phyloP scores from a whole-genome alignment of 2,797 vertebrate species.

The Catharus ustulatus region DNA sequence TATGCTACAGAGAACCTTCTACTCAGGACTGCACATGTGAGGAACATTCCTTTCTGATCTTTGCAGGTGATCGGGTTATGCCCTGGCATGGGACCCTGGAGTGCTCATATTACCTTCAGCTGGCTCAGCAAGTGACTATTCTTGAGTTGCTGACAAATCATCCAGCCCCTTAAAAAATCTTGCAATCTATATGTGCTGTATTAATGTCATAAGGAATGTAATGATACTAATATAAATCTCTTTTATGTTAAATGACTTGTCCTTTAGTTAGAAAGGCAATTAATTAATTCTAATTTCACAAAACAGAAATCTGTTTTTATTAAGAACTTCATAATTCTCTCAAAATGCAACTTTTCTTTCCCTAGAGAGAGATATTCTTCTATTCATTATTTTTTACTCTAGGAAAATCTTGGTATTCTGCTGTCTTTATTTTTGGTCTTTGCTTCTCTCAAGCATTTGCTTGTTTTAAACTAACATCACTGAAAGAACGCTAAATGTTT shows the following conservation, averaged over 20 bases:
- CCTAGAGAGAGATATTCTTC: neutral
- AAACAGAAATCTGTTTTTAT: neutral
- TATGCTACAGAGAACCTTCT: neutral
- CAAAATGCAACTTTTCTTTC: neutral
- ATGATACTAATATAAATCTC: neutral
- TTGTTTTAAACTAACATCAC: neutral
- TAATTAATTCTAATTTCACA: neutral
- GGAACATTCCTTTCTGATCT: slow-evolving; percentile 59
- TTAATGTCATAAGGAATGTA: neutral
- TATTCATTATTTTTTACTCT: neutral
- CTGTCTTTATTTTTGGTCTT: neutral
- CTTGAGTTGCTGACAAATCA: neutral
- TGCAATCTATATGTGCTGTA: neutral
- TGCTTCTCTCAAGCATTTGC: neutral
- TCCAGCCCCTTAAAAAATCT: neutral
- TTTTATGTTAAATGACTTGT: neutral
- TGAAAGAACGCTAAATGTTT: neutral
- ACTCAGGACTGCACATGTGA: neutral
- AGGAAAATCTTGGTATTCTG: neutral
- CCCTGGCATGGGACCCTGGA: neutral
- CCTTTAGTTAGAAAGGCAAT: neutral
- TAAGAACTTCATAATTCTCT: neutral
- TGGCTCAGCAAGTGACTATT: slow-evolving; percentile 35
- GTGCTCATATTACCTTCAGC: slow-evolving; percentile 10
- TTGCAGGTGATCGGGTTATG: slow-evolving; percentile 47